phyloP scores from a whole-genome alignment of 2,797 vertebrate species.

The Myotis findleyi region DNA sequence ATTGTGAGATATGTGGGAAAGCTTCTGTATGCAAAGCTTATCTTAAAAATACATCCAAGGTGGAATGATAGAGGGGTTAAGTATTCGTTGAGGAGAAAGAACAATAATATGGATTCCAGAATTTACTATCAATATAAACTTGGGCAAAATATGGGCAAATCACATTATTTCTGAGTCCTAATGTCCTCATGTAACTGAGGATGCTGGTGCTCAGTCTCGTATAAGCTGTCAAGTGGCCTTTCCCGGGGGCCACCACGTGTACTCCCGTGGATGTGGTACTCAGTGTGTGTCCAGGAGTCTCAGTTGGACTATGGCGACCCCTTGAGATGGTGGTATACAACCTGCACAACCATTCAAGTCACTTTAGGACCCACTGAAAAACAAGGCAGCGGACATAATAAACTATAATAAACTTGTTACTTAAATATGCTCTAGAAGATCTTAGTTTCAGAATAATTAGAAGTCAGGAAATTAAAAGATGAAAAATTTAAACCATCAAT shows the following conservation, averaged over 20 bases:
- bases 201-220: not conserved
- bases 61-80: not conserved
- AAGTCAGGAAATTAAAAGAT: not conserved
- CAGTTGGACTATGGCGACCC: not conserved
- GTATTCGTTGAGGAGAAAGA: not conserved
- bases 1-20: not conserved
- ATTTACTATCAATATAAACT: not conserved
- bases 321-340: not conserved
- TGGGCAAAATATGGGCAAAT: not conserved
- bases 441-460: not conserved
- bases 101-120: not conserved
- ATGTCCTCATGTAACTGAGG: not conserved
- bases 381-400: not conserved
- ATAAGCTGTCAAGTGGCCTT: not conserved
- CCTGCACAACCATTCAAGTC: not conserved
- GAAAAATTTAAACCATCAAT: not conserved
- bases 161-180: not conserved
- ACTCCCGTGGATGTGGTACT: not conserved
- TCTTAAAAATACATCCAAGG: slow-evolving; percentile 29
- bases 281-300: not conserved
- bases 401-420: not conserved
- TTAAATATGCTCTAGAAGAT: not conserved
- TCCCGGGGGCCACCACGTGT: not conserved
- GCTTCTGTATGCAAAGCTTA: not conserved
- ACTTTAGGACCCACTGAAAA: not conserved